Percentiles rank a stretch among this genome's conserved stretches.
Evolutionary conservation across 2,888 invertebrate genomes (phyloP).

Genomic region (Charanyca ferruginea): DNA sequence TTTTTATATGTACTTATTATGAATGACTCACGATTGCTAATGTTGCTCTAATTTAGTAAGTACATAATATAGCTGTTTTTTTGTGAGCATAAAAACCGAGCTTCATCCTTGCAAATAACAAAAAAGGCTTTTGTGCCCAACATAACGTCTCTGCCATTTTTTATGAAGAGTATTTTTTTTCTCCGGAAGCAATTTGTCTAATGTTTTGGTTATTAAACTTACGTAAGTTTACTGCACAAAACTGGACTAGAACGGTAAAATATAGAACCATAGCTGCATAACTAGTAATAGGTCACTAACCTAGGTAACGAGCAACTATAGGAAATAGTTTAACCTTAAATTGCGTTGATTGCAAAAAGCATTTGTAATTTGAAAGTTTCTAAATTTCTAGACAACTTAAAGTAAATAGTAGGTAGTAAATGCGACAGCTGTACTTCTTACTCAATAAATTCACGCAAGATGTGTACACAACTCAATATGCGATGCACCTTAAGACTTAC

Average conservation of each 20-base stretch:
- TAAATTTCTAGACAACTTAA: conserved; percentile 13
- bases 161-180: not conserved
- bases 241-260: conserved; percentile 26
- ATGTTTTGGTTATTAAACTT: conserved; percentile 20
- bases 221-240: conserved; percentile 24
- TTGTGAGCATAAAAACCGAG: conserved; percentile 6
- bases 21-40: conserved; percentile 24
- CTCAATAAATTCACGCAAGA: conserved; percentile 71
- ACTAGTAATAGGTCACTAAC: conserved; percentile 22
- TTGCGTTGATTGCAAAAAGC: conserved; percentile 10
- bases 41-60: conserved; percentile 15
- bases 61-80: conserved; percentile 19
- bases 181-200: conserved; percentile 5
- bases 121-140: not conserved
- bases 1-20: conserved; percentile 4
- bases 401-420: conserved; percentile 24
- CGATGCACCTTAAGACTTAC: conserved; percentile 60
- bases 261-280: conserved; percentile 35
- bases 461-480: conserved; percentile 63
- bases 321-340: conserved; percentile 24
- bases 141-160: not conserved
- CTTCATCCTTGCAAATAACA: not conserved
- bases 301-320: conserved; percentile 20
- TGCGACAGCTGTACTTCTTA: conserved; percentile 45
- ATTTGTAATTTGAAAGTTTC: not conserved